phyloP scores from a whole-genome alignment of 2,797 vertebrate species.

The Acestrorhynchus altus region DNA sequence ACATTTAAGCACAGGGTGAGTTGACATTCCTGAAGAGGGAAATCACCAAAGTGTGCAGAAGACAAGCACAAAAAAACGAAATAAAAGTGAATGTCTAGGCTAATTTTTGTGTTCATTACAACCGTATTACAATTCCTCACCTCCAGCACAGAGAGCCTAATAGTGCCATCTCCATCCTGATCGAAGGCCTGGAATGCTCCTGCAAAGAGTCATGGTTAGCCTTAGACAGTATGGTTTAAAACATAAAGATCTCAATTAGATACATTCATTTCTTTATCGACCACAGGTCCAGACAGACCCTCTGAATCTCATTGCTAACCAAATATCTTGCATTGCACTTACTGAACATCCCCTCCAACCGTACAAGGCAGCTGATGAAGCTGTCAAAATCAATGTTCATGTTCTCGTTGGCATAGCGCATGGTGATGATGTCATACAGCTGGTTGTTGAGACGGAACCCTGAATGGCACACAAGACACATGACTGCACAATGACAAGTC shows the following conservation, averaged over 20 bases:
- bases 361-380: conserved; percentile 96
- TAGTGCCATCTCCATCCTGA: conserved; percentile 93
- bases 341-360: conserved; percentile 98
- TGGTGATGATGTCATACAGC: conserved; percentile 96
- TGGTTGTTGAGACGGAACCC: conserved; percentile 97
- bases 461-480: conserved; percentile 80
- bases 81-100: too few relatives aligned
- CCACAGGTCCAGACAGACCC: too few relatives aligned
- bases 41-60: too few relatives aligned
- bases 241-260: too few relatives aligned
- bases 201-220: conserved; percentile 63
- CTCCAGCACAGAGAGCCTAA: conserved; percentile 93
- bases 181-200: conserved; percentile 97
- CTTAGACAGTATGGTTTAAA: conserved; percentile 7
- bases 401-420: conserved; percentile 92
- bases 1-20: too few relatives aligned
- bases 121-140: conserved; percentile 50
- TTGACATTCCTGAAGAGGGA: too few relatives aligned
- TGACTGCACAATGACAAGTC: conserved; percentile 79
- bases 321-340: conserved; percentile 70
- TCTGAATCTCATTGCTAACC: not conserved
- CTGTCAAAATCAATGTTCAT: conserved; percentile 99
- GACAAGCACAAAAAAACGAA: too few relatives aligned
- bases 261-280: not conserved
- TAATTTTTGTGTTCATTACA: not conserved